Evolutionary conservation across 2,888 invertebrate species (phyloP).

Genomic region (Lycophotia porphyrea): DNA sequence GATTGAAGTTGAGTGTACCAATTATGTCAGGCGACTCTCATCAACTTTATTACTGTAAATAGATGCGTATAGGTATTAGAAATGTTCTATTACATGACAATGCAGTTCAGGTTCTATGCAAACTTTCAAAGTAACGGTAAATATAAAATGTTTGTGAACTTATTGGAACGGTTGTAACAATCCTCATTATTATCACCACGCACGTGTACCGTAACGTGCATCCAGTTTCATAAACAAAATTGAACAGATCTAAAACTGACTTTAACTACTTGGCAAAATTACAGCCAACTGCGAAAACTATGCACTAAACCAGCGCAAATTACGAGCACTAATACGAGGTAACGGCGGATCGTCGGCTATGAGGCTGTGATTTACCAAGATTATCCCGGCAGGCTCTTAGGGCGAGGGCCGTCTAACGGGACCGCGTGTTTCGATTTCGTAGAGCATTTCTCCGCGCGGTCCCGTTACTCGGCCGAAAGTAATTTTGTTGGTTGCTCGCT

Average conservation of each 20-base stretch:
- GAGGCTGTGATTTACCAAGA: constrained; percentile 84
- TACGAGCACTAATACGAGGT: constrained; percentile 63
- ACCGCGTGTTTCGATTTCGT: constrained; percentile 90
- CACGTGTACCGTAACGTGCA: constrained; percentile 6
- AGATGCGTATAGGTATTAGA: constrained; percentile 2
- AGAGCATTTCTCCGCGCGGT: constrained; percentile 89
- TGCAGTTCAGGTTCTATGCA: constrained; percentile 23
- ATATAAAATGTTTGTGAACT: background rate
- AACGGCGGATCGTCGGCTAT: constrained; percentile 74
- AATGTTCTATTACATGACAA: constrained; percentile 31
- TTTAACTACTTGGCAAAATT: constrained; percentile 52
- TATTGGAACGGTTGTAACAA: constrained; percentile 2
- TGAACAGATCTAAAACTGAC: constrained; percentile 15
- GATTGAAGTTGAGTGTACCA: constrained; percentile 46
- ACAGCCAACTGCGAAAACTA: constrained; percentile 65
- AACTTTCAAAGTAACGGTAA: constrained; percentile 34
- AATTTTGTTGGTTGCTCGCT: constrained; percentile 85
- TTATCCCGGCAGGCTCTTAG: constrained; percentile 82
- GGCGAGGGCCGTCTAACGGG: constrained; percentile 89
- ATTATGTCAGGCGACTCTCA: constrained; percentile 36
- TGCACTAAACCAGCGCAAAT: constrained; percentile 66
- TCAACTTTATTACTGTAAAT: constrained; percentile 30
- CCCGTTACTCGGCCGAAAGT: constrained; percentile 90
- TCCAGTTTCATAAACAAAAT: constrained; percentile 23
- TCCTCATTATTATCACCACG: background rate